phyloP scores from a whole-genome alignment of 2,113 vertebrate species.

The Rana temporaria region DNA sequence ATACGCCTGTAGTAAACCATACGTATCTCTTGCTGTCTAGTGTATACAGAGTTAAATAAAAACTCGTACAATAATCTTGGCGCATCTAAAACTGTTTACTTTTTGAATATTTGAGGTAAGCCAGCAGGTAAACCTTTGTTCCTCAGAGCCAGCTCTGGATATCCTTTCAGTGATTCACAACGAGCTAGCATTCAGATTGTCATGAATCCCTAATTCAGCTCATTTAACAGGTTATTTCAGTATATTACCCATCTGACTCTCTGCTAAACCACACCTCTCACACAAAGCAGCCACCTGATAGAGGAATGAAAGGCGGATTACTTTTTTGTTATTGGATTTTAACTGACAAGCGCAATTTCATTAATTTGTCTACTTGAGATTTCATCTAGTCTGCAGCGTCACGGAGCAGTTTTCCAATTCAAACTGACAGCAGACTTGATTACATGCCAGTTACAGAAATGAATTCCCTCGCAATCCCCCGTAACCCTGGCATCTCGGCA shows the following conservation, averaged over 20 bases:
- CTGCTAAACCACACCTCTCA: slow-evolving; percentile 66
- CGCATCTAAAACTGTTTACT: too few species aligned
- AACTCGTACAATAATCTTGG: too few species aligned
- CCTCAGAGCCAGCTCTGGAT: background rate
- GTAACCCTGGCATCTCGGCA: slow-evolving; percentile 70
- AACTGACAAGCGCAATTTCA: slow-evolving; percentile 75
- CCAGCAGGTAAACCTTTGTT: too few species aligned
- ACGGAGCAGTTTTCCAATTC: slow-evolving; percentile 74
- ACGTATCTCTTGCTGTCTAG: too few species aligned
- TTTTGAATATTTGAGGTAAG: too few species aligned
- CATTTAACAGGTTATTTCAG: slow-evolving; percentile 71
- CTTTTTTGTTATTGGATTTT: slow-evolving; percentile 76
- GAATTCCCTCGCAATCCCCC: slow-evolving; percentile 72
- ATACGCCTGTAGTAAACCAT: too few species aligned
- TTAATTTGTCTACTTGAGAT: slow-evolving; percentile 78
- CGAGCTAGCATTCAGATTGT: slow-evolving; percentile 1
- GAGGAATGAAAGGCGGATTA: slow-evolving; percentile 75
- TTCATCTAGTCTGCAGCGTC: slow-evolving; percentile 75
- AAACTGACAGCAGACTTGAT: slow-evolving; percentile 79
- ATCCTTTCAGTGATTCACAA: background rate
- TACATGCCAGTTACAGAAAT: slow-evolving; percentile 80
- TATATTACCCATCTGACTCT: slow-evolving; percentile 66
- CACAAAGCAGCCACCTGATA: slow-evolving; percentile 75
- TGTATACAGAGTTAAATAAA: too few species aligned
- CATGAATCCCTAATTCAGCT: slow-evolving; percentile 62